Evolutionary conservation across 2,888 invertebrate species (phyloP).

Genomic region (Apodemia duryi): DNA sequence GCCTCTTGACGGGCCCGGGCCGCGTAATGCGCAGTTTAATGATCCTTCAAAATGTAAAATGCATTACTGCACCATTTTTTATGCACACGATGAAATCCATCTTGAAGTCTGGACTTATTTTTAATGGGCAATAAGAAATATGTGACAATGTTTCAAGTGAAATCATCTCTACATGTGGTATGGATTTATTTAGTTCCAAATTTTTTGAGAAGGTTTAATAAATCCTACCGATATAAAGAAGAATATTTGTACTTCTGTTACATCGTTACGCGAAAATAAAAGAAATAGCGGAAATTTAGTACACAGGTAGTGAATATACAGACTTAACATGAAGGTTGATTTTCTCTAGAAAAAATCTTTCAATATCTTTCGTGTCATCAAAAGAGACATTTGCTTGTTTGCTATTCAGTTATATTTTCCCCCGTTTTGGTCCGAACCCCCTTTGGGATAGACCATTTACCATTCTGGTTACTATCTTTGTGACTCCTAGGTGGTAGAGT

Average conservation of each 20-base stretch:
- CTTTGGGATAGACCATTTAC: too few species aligned
- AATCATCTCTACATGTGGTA: background rate
- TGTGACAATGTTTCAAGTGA: constrained; percentile 2
- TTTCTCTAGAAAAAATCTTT: background rate
- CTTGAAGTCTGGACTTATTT: background rate
- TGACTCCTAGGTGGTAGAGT: too few species aligned
- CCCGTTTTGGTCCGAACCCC: too few species aligned
- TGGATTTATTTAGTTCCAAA: background rate
- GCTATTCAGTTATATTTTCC: too few species aligned
- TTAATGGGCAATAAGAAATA: constrained; percentile 5
- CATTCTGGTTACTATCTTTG: too few species aligned
- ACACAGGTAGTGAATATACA: background rate
- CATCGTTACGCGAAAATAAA: background rate
- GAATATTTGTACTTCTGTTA: background rate
- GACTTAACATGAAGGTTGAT: background rate
- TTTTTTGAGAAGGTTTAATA: background rate
- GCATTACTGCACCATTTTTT: constrained; percentile 72
- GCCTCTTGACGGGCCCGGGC: constrained; percentile 60
- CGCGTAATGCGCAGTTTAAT: constrained; percentile 74
- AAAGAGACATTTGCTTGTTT: too few species aligned
- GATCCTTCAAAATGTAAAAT: constrained; percentile 75
- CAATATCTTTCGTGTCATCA: too few species aligned
- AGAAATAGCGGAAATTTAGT: background rate
- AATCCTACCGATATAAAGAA: background rate
- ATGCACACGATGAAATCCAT: constrained; percentile 4